These are phyloP conservation scores for Apocrypta bakeri DNA, from an alignment of 1,140 invertebrate species.

Conservation along the genomic window DNA sequence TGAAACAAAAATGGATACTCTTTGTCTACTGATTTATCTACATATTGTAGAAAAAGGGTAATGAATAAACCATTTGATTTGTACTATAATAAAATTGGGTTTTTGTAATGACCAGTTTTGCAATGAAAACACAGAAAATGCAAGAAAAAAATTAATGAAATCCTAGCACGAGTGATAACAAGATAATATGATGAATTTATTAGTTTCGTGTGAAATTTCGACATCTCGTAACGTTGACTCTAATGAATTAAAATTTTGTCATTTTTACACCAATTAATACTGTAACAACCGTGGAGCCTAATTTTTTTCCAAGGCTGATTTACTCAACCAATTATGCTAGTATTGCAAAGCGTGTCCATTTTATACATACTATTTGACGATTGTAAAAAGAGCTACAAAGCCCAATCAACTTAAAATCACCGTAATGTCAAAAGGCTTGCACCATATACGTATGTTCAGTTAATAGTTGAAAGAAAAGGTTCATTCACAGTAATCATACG, in stretches of 20 bases:
- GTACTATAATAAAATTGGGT: no score
- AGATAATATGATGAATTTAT: neutral
- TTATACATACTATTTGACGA: conserved; percentile 35
- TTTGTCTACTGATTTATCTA: conserved; percentile 27
- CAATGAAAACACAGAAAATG: neutral
- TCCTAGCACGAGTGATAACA: neutral
- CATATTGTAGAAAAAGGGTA: no score
- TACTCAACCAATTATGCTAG: neutral
- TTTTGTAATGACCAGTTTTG: neutral
- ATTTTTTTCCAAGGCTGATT: conserved; percentile 27
- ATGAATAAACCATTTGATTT: no score
- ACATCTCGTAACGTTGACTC: neutral
- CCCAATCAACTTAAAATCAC: neutral
- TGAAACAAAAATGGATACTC: conserved; percentile 46
- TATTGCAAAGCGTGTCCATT: conserved; percentile 45
- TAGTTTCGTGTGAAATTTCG: conserved; percentile 12
- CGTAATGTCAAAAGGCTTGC: conserved; percentile 22
- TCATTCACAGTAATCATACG: neutral
- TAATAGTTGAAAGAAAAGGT: conserved; percentile 13
- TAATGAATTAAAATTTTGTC: conserved; percentile 31
- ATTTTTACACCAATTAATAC: conserved; percentile 24
- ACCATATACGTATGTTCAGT: neutral
- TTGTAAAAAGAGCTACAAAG: conserved; percentile 28
- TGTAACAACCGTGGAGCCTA: conserved; percentile 23
- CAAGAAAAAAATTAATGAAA: neutral